Base-by-base conservation (phyloP, 2,797 vertebrate genomes). In the Pteronotus mesoamericanus region DNA sequence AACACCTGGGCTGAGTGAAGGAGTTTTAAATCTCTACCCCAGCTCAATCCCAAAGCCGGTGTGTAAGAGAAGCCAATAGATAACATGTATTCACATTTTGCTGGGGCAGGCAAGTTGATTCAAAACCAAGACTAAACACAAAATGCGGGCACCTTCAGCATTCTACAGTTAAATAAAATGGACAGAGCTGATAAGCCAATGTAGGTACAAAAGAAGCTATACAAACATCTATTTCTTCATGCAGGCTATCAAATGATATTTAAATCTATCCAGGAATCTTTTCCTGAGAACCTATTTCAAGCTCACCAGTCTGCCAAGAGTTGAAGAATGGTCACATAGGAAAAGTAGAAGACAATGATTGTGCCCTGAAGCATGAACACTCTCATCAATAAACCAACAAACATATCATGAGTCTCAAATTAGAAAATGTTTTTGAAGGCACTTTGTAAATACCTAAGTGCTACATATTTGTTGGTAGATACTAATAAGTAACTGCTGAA, bases 281-380 rank as follows among this genome's bases (percentile, higher is more conserved):
- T 86, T 44, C 61, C 39, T 91, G 75, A 87, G 91, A 91, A 89
- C 2, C n/a, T 34, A 57, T 83, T 94, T 96, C 48, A 93, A 91
- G n/a, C 6, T 66, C 80, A 95, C 79, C 57, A 91, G 53, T 71
- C 11, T 39, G 39, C n/a, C 32, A 24, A 22, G 21, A 66, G 44
- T 72, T 87, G 53, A 92, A 48, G 61, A 92, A 18, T 9, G 8
- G 34, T 78, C 59, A 46, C 15, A 2, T 5, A 29, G 78, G 51
- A 61, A 92, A 86, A 57, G 32, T 18, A 32, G 19, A 71, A 74
- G 24, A 75, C 44, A 53, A 69, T 7, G 2, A 55, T 72, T 92
- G 82, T 57, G 46, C 55, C 59, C 22, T 18, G 42, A 74, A 64
- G 48, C 74, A 85, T 84, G 55, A 90, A 66, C n/a, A 68, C 22